A percentile compares a stretch with the other conserved stretches of the same genome.
Evolutionary conservation across 2,797 vertebrate genomes (phyloP).

Genomic region (Notamacropus eugenii): DNA sequence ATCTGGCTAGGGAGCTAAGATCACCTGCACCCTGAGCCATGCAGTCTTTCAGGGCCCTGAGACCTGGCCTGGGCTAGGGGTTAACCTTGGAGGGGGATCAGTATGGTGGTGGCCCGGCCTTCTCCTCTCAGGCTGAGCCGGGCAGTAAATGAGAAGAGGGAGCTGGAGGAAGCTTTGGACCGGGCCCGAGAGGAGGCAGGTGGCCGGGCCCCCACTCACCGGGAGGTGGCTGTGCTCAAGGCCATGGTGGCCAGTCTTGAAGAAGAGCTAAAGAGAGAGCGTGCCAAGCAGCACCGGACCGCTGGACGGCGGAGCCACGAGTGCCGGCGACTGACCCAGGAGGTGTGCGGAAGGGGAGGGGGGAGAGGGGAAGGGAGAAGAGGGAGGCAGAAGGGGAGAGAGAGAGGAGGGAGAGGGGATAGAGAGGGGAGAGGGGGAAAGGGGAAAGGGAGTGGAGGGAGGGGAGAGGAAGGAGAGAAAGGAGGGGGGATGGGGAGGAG

Average conservation of each 20-base stretch:
- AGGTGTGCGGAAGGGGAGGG: constrained; percentile 83
- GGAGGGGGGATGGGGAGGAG: no score
- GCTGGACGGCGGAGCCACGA: constrained; percentile 90
- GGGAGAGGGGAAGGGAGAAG: no score
- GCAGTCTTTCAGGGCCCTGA: neutral
- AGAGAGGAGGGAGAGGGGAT: no score
- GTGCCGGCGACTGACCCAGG: constrained; percentile 88
- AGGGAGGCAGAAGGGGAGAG: no score
- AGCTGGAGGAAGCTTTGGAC: constrained; percentile 86
- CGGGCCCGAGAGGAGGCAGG: constrained; percentile 80
- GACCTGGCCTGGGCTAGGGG: neutral
- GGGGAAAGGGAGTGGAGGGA: no score
- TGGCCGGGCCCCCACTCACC: constrained; percentile 70
- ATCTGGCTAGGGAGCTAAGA: neutral
- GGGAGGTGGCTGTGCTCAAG: constrained; percentile 86
- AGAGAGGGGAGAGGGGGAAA: no score
- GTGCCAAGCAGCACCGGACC: constrained; percentile 86
- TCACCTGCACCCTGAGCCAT: neutral
- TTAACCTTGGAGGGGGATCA: neutral
- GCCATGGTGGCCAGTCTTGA: constrained; percentile 88
- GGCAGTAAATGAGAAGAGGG: constrained; percentile 89
- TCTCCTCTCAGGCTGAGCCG: constrained; percentile 84
- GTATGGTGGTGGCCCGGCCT: fast-evolving
- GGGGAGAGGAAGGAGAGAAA: no score
- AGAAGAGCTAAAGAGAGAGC: constrained; percentile 91